Base-by-base conservation (phyloP, 2,888 invertebrate genomes). In the Troilus luridus region DNA sequence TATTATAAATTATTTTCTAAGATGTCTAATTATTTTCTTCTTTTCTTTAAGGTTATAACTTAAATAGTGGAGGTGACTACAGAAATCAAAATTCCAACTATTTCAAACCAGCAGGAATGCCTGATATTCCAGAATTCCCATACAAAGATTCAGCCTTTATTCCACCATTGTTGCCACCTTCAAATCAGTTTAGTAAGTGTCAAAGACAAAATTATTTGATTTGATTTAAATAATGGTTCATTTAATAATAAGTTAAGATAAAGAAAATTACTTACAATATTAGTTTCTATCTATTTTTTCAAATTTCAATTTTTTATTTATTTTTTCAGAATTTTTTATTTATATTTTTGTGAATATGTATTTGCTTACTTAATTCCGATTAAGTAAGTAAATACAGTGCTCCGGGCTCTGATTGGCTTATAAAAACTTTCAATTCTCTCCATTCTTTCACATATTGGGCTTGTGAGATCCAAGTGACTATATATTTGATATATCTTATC, bases 91-190 rank as follows among this genome's bases (percentile, higher is more conserved):
- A 77, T 91, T 91, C 92, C 11, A 89, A 88, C 77, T 92, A 88
- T 85, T 92, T 91, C 91, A 92, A 92, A 85, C 92, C 92, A 67
- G 62, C 93, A 14, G 92, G 92, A 12, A 92, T 93, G 92, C 93
- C 93, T 0, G 92, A 93, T 90, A 93, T 93, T n/a, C 93, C 93
- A 14, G 93, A 93, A 88, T 93, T 93, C 72, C 93, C 93, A 0
- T 93, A 92, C 88, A 93, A 93, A 88, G 93, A 93, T 92, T 90
- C 92, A 14, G 91, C 92, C 6, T 91, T 92, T 54, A 92, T 92
- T 27, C 92, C 92, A 27, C 91, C 92, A 59, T 41, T 92, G 17
- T 90, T 92, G 88, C 89, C 91, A 62, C 77, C 91, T 14, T 88
- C 89, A 24, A 90, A 77, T 54, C 90, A 90, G 14, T 88, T 81